Evolutionary conservation across 37 sponge, comb jelly and placozoan species (phyloP).

Genomic region (Chondrosia reniformis): DNA sequence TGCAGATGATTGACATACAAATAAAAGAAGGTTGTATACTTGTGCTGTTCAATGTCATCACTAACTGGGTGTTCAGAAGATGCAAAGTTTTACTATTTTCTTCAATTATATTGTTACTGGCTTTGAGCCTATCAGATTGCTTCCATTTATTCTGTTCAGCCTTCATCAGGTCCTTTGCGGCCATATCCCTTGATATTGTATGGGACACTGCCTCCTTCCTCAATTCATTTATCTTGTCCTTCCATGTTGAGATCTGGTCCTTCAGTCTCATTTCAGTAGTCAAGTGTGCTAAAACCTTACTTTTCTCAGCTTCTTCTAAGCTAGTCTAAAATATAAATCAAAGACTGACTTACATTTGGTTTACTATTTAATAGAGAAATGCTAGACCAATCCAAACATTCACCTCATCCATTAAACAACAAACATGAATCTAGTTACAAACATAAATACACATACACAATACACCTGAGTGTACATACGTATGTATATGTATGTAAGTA

Average conservation of each 20-base stretch:
- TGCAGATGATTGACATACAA: too few relatives aligned
- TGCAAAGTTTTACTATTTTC: conserved; percentile 53
- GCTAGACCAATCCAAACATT: too few relatives aligned
- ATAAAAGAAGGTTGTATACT: too few relatives aligned
- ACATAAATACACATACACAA: too few relatives aligned
- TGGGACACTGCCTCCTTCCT: conserved; percentile 44
- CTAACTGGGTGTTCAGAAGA: conserved; percentile 39
- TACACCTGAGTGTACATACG: too few relatives aligned
- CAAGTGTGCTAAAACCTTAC: conserved; percentile 17
- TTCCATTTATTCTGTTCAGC: conserved; percentile 21
- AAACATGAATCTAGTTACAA: too few relatives aligned
- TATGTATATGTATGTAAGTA: too few relatives aligned
- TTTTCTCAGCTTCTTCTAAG: conserved; percentile 14
- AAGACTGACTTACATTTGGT: too few relatives aligned
- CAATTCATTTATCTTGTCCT: conserved; percentile 27
- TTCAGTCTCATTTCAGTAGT: conserved; percentile 27
- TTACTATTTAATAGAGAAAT: too few relatives aligned
- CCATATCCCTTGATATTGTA: conserved; percentile 56
- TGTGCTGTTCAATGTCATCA: not conserved
- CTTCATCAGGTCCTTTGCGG: conserved; percentile 33
- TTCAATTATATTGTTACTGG: conserved; percentile 28
- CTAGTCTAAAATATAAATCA: too few relatives aligned
- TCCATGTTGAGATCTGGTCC: not conserved
- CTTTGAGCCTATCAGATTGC: conserved; percentile 26
- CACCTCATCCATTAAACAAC: too few relatives aligned